Conservation (phyloP, 2,113 vertebrate genomes). For the Hippopotamus amphibius region DNA sequence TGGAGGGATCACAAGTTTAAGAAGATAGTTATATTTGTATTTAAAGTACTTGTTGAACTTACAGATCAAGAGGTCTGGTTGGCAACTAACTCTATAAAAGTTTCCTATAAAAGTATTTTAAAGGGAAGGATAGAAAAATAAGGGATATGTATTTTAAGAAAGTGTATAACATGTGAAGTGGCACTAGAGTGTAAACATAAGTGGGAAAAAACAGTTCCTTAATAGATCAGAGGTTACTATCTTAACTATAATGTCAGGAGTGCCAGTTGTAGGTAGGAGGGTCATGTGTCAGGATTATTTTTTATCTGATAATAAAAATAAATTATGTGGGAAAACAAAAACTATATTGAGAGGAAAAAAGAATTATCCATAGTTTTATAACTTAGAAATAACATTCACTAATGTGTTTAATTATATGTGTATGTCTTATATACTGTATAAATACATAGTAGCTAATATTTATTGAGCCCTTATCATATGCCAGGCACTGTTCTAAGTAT, state of each 20-base stretch:
- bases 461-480: not conserved
- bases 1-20: slow-evolving; percentile 42
- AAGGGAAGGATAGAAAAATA: slow-evolving; percentile 68
- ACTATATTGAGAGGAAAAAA: slow-evolving; percentile 3
- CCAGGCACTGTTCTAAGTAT: not conserved
- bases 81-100: slow-evolving; percentile 63
- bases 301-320: slow-evolving; percentile 64
- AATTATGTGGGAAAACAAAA: slow-evolving; percentile 51
- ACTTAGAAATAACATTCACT: slow-evolving; percentile 47
- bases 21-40: slow-evolving; percentile 67
- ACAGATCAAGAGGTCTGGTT: slow-evolving; percentile 52
- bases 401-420: not conserved
- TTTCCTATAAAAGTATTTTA: slow-evolving; percentile 51
- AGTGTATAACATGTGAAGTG: slow-evolving; percentile 50
- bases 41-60: slow-evolving; percentile 70
- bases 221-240: not conserved
- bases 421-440: slow-evolving; percentile 22
- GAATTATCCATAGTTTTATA: not conserved
- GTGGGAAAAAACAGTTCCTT: slow-evolving; percentile 2
- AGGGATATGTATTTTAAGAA: slow-evolving; percentile 60
- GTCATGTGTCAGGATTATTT: slow-evolving; percentile 32
- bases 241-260: not conserved
- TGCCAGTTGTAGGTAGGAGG: not conserved
- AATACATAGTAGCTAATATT: slow-evolving; percentile 39
- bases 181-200: not conserved